Evolutionary conservation across 2,888 invertebrate genomes (phyloP).

Genomic region (Dasypogon diadema): DNA sequence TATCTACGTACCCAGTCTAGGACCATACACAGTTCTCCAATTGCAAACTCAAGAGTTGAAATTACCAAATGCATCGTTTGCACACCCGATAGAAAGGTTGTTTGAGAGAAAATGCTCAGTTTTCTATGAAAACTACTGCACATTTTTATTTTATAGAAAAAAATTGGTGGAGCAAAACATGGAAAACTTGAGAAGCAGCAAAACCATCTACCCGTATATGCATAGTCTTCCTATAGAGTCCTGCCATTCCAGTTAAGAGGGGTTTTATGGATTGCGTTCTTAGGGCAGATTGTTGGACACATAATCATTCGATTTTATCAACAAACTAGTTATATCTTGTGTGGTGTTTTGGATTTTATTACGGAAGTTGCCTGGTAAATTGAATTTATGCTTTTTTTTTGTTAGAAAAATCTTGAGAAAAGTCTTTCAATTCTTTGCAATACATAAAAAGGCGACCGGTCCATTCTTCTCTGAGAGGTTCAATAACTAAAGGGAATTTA

Average conservation of each 20-base stretch:
- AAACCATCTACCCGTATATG: neutral
- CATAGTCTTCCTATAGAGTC: neutral
- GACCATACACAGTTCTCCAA: neutral
- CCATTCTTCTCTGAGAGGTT: too few species aligned
- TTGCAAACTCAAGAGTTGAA: neutral
- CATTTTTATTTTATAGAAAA: conserved; percentile 15
- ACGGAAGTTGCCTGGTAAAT: conserved; percentile 15
- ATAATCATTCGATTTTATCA: conserved; percentile 33
- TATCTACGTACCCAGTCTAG: conserved; percentile 10
- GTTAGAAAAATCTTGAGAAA: conserved; percentile 2
- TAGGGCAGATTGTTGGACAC: conserved; percentile 6
- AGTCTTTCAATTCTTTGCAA: neutral
- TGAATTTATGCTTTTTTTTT: conserved; percentile 23
- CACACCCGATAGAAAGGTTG: conserved; percentile 1
- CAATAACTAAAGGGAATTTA: too few species aligned
- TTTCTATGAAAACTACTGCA: conserved; percentile 13
- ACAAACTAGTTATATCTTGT: conserved; percentile 10
- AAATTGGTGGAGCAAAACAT: neutral
- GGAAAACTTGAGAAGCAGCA: neutral
- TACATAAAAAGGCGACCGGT: too few species aligned
- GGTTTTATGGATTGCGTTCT: conserved; percentile 31
- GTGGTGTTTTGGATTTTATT: neutral
- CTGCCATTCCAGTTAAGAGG: neutral
- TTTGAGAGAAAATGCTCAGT: conserved; percentile 23
- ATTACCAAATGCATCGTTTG: conserved; percentile 25